These are phyloP conservation scores for Xenops minutus DNA, from an alignment of 2,797 vertebrate genomes.

Conservation along the genomic window DNA sequence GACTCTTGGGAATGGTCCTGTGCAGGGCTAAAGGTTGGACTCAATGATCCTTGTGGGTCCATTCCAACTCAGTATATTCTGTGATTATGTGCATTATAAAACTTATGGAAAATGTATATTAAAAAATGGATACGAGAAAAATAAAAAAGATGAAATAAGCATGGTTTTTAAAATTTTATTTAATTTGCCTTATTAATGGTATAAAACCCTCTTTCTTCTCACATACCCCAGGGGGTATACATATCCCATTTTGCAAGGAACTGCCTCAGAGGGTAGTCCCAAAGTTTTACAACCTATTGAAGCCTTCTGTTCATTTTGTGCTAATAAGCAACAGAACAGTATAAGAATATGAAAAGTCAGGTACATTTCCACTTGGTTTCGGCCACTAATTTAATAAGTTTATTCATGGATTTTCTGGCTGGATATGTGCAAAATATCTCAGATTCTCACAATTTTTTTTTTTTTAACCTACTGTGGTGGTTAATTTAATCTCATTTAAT, in stretches of 20 bases:
- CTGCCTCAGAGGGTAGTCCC: not conserved
- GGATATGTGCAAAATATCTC: not conserved
- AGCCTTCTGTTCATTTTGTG: not conserved
- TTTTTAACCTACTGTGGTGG: not conserved
- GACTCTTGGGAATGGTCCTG: not conserved
- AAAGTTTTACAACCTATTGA: not conserved
- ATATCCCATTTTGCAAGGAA: not conserved
- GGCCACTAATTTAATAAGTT: not conserved
- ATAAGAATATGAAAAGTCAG: not conserved
- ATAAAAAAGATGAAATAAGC: not conserved
- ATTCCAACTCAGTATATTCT: not conserved
- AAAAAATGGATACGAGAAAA: not conserved
- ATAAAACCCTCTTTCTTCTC: not conserved
- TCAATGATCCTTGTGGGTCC: not conserved
- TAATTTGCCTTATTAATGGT: not conserved
- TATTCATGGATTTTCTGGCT: not conserved
- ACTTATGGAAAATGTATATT: not conserved
- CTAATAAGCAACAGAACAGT: not conserved
- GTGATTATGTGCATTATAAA: not conserved
- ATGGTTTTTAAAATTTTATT: not conserved
- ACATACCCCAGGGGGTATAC: rapidly evolving
- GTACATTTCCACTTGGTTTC: not conserved
- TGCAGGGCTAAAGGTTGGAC: not conserved
- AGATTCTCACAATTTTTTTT: not conserved
- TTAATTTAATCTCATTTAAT: not conserved